Conservation (phyloP, 2,113 vertebrate genomes). For the Cepphus grylle region DNA sequence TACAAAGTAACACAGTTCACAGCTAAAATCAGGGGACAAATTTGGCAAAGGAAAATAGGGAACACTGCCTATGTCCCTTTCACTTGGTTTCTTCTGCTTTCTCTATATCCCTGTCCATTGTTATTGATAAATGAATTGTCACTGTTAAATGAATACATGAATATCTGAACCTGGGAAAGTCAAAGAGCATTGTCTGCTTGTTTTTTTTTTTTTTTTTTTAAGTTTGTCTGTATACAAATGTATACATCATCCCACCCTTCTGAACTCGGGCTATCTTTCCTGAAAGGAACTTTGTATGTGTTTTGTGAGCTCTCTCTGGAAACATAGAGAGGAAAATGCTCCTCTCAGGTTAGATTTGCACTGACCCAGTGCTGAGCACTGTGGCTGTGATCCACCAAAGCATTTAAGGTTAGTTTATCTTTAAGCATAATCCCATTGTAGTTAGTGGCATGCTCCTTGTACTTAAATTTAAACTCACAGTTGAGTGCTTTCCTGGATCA, state of each 20-base stretch:
- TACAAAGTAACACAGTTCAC: background rate
- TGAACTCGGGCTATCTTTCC: background rate
- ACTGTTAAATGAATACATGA: background rate
- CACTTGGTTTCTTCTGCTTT: background rate
- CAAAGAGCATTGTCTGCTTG: background rate
- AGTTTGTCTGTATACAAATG: background rate
- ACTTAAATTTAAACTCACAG: background rate
- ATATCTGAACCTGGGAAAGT: background rate
- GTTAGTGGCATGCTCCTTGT: background rate
- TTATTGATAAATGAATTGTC: background rate
- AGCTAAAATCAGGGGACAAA: background rate
- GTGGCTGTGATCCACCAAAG: conserved; percentile 29
- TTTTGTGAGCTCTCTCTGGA: background rate
- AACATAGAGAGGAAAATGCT: background rate
- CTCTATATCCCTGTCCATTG: background rate
- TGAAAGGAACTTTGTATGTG: background rate
- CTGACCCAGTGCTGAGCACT: background rate
- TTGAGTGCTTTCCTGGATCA: conserved; percentile 32
- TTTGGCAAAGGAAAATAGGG: background rate
- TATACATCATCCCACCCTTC: background rate
- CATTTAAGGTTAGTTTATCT: conserved; percentile 35
- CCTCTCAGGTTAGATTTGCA: background rate
- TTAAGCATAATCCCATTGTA: conserved; percentile 34
- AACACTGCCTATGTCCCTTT: background rate
- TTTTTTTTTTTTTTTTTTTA: background rate